Evolutionary conservation across 2,113 vertebrate genomes (phyloP), one percentile per base, ranked within the genome.

Genomic region (Zosterops japonicus): DNA sequence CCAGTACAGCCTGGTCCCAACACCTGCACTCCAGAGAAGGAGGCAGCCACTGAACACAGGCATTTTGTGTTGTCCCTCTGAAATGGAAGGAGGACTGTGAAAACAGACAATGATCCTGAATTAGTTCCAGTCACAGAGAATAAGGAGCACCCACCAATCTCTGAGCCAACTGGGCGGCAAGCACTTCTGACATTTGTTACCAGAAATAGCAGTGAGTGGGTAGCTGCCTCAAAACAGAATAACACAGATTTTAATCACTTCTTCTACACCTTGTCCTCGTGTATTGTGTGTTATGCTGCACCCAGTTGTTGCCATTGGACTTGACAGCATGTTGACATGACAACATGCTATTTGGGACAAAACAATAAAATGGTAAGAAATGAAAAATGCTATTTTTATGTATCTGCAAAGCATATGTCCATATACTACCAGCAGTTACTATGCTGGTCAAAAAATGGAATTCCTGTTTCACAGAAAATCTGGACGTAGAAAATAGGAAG

Each of bases 151-250:
- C 25, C 31, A 56, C 35, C 28, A 83, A 29, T 27, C 41, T 86
- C 72, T 47, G 61, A 94, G 70, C 39, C 1, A 8, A 49, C 91
- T 80, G 63, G 56, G 78, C 7, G 15, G 33, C 49, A 56, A 90
- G 35, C 74, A n/a, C 56, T 93, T 92, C 50, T 52, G 84, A 60
- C 68, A 71, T 59, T 71, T 71, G 47, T 86, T 95, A 64, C 77
- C 67, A 94, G 72, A 77, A 87, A 93, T 89, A 88, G 64, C 69
- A 84, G 33, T 44, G 81, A 94, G 83, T 79, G 86, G 72, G 77
- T 65, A 88, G 84, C 17, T 81, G 53, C 24, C 75, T 71, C 36
- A 47, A 86, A 88, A 77, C 25, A 90, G 83, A 75, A 35, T 39
- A 81, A 28, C 1, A 0, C 17, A 46, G 65, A 22, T 72, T 93